Percentiles rank a stretch among this genome's conserved stretches.
Evolutionary conservation across 2,888 invertebrate species (phyloP).

Genomic region (Acanthosepion lycidas): DNA sequence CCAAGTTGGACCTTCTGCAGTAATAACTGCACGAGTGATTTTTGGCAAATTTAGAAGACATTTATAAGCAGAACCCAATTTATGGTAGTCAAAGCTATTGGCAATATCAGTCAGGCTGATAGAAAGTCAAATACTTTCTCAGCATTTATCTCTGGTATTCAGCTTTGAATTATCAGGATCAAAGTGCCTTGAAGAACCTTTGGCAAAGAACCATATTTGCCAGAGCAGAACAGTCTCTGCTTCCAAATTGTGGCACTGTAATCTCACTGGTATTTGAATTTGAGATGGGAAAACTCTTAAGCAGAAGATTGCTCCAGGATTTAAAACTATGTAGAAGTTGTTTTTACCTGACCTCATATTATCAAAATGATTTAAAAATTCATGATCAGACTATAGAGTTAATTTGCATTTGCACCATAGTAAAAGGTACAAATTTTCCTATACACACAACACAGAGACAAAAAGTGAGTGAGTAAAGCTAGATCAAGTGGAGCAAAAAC

Average conservation of each 20-base stretch:
- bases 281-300: background rate
- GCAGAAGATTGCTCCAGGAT: background rate
- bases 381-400: too few species aligned
- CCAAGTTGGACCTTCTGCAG: background rate
- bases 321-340: background rate
- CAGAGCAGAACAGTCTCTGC: slow-evolving; percentile 1
- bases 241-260: background rate
- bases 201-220: background rate
- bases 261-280: background rate
- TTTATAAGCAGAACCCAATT: background rate
- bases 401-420: too few species aligned
- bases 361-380: too few species aligned
- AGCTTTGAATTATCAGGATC: too few species aligned
- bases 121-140: too few species aligned
- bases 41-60: background rate
- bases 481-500: too few species aligned
- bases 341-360: slow-evolving; percentile 14
- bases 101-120: background rate
- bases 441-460: too few species aligned
- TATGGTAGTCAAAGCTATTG: background rate
- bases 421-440: too few species aligned
- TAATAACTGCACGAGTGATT: background rate
- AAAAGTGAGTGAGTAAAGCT: too few species aligned
- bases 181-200: background rate
- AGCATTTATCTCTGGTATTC: too few species aligned